Evolutionary conservation across 2,113 vertebrate species (phyloP), one percentile per base, ranked within the genome.

Genomic region (Equus przewalskii): DNA sequence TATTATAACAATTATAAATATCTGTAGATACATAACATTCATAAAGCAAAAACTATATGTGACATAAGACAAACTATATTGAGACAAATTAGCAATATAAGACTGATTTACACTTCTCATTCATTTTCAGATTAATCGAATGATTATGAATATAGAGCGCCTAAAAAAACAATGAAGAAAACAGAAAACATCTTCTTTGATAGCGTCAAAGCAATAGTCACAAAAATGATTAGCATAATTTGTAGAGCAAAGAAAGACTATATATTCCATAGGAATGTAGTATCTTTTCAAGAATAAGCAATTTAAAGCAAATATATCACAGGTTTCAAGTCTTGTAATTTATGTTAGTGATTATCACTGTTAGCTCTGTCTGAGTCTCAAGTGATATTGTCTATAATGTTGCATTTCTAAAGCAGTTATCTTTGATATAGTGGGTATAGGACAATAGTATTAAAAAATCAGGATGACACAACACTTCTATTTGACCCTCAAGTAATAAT

Each of bases 11-110:
- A 21, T 72, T 54, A 76, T 26, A 80, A 65, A 54, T 78, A 60
- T 60, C 6, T 86, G 22, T 86, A 44, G 5, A 24, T 33, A 49
- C 36, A n/a, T 18, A 84, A 51, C 7, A 84, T 64, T 72, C 65
- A 89, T 67, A 75, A 75, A 93, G 36, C 67, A 93, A 93, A 93
- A 81, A 49, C 15, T 72, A 5, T 56, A 89, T 58, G 12, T 85
- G 56, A 51, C 15, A 15, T 22, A 81, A 49, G 30, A 78, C 3
- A 79, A 82, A 75, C 62, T 87, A 82, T 41, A 78, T n/a, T 78
- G 9, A 70, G 72, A 88, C 21, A 78, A 91, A 70, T 51, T 54
- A 73, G 14, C 62, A 75, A 81, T 81, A 19, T n/a, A 65, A 89
- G 46, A 56, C 30, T 76, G 18, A 96, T 64, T 88, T 13, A 84